Evolutionary conservation across 2,888 invertebrate species (phyloP).

Genomic region (Diploptera punctata): DNA sequence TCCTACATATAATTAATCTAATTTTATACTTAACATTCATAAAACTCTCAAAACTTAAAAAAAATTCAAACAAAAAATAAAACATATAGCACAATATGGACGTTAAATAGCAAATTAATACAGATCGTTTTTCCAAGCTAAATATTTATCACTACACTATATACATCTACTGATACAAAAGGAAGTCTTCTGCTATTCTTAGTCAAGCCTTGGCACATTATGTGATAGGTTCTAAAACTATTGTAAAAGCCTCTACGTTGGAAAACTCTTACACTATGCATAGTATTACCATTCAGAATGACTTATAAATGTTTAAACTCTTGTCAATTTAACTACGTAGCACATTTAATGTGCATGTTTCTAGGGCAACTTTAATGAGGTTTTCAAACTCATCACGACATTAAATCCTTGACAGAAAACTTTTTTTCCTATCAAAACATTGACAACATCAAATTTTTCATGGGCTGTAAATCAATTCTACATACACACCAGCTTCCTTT

Average conservation of each 20-base stretch:
- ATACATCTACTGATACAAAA: too few relatives aligned
- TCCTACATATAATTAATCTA: too few relatives aligned
- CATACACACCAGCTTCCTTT: background rate
- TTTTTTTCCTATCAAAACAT: conserved; percentile 11
- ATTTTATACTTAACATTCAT: too few relatives aligned
- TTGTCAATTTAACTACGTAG: conserved; percentile 5
- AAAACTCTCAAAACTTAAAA: too few relatives aligned
- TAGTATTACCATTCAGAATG: background rate
- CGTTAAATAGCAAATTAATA: too few relatives aligned
- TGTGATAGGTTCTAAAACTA: background rate
- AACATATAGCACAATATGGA: too few relatives aligned
- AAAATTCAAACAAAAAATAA: too few relatives aligned
- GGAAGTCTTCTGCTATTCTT: conserved; percentile 7
- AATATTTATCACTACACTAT: too few relatives aligned
- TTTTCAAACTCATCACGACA: conserved; percentile 5
- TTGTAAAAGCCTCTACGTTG: conserved; percentile 1
- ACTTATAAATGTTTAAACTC: conserved; percentile 8
- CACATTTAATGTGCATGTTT: background rate
- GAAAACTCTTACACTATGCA: background rate
- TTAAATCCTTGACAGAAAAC: conserved; percentile 2
- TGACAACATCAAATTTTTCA: conserved; percentile 18
- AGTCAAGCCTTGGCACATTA: background rate
- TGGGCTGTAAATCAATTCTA: background rate
- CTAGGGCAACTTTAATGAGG: background rate
- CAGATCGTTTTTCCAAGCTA: too few relatives aligned